Evolutionary conservation across 2,797 vertebrate genomes (phyloP).

Genomic region (Phoebastria nigripes): DNA sequence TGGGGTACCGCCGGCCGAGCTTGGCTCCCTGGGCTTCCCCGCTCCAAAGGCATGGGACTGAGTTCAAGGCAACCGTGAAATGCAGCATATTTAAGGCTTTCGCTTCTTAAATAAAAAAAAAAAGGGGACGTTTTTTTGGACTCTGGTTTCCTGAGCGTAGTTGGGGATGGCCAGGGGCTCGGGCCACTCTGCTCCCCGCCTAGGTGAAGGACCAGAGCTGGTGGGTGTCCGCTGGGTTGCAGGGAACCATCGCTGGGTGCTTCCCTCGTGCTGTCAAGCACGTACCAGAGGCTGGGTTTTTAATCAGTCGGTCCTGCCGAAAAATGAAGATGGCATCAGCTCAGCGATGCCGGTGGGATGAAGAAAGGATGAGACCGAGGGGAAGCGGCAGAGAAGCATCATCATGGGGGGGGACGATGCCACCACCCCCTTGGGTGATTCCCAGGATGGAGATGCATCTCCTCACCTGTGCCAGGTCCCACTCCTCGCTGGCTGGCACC

Average conservation of each 20-base stretch:
- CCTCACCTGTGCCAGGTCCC: constrained; percentile 86
- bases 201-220: constrained; percentile 89
- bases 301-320: constrained; percentile 82
- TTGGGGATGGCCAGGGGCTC: background rate
- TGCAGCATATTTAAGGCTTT: constrained; percentile 45
- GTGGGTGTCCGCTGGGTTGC: constrained; percentile 74
- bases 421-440: rapidly evolving
- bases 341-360: rapidly evolving
- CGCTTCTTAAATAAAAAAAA: background rate
- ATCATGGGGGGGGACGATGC: rapidly evolving
- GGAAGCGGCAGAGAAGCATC: background rate
- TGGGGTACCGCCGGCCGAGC: rapidly evolving
- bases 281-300: constrained; percentile 79
- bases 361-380: rapidly evolving
- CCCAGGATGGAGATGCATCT: rapidly evolving
- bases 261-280: constrained; percentile 79
- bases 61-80: background rate
- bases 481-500: constrained; percentile 82
- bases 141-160: background rate
- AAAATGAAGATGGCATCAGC: background rate
- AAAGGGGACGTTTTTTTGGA: background rate
- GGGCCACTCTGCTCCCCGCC: background rate
- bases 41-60: background rate
- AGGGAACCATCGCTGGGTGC: constrained; percentile 76
- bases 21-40: background rate